Evolutionary conservation across 2,888 invertebrate genomes (phyloP), one percentile per base, ranked within the genome.

Genomic region (Ditula angustiorana): DNA sequence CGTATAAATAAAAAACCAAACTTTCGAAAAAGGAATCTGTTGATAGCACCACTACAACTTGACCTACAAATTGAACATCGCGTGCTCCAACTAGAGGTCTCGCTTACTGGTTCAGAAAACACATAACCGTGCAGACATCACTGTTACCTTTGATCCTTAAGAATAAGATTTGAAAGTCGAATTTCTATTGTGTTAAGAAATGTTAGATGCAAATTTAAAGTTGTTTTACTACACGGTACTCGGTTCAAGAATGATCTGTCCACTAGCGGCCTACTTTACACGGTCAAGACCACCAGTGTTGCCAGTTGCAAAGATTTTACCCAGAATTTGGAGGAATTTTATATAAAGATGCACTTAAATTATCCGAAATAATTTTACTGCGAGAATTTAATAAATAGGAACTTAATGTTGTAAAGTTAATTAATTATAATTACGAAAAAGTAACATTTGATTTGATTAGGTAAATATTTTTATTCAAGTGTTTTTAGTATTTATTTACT

Each of bases 261-360:
- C 81, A 80, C 75, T 61, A 77, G 82, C 84, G 90, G 86, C 86
- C 88, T 82, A 87, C 87, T 89, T 82, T 78, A 88, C 89, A 90
- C 86, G 90, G 91, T 89, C 90, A 92, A 90, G 90, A 84, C 76
- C 85, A 74, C 69, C 47, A 60, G 83, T 87, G 88, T 86, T 82
- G 79, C 84, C 71, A 82, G 76, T 24, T 56, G 66, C 30, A 49
- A 1, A 10, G 44, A 13, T 56, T 70, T 76, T 77, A 69, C 62
- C 75, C 55, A 5, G 11, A 49, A 67, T 63, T 30, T 19, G 26
- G 67, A 78, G 72, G 71, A 10, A 33, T 52, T 26, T 41, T 2
- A 44, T 21, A 16, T 28, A n/a, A n/a, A n/a, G n/a, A n/a, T n/a
- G n/a, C n/a, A n/a, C n/a, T n/a, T n/a, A n/a, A n/a, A n/a, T n/a